phyloP scores from a whole-genome alignment of 30 jellyfish, hydroid and myxozoan species.

The Pelagia noctiluca region DNA sequence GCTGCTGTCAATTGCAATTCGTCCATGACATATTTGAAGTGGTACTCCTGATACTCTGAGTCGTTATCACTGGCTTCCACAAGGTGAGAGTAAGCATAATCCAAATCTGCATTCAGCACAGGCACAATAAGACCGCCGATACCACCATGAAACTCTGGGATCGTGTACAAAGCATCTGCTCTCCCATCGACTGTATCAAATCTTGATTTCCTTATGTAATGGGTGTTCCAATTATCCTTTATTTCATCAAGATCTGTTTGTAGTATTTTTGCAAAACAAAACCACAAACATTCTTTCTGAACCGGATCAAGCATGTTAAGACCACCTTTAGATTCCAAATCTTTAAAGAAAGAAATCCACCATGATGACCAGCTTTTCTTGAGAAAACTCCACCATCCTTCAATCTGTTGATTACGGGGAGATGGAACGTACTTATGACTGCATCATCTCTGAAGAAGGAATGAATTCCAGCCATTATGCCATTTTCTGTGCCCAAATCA shows the following conservation, averaged over 20 bases:
- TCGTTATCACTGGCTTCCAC: background rate
- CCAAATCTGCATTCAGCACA: background rate
- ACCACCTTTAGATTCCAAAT: background rate
- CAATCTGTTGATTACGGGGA: slow-evolving; percentile 1
- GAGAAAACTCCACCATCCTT: background rate
- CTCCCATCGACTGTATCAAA: slow-evolving; percentile 1
- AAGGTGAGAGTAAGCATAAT: background rate
- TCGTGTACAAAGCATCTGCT: background rate
- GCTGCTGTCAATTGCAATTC: slow-evolving; percentile 3
- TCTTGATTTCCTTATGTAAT: slow-evolving; percentile 1
- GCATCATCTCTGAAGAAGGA: slow-evolving; percentile 3
- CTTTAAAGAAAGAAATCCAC: slow-evolving; percentile 2
- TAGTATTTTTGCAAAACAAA: background rate
- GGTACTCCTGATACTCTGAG: background rate
- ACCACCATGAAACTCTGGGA: slow-evolving; percentile 8
- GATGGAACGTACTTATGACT: slow-evolving; percentile 1
- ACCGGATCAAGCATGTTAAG: slow-evolving; percentile 2
- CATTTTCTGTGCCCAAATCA: slow-evolving; percentile 5
- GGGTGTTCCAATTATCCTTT: background rate
- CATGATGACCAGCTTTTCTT: slow-evolving; percentile 5
- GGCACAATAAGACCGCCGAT: slow-evolving; percentile 1
- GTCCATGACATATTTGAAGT: background rate
- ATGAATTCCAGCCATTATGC: slow-evolving; percentile 2
- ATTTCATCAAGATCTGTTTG: background rate
- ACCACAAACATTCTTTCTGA: slow-evolving; percentile 3